Evolutionary conservation across 2,113 vertebrate species (phyloP).

Genomic region (Cygnus atratus): DNA sequence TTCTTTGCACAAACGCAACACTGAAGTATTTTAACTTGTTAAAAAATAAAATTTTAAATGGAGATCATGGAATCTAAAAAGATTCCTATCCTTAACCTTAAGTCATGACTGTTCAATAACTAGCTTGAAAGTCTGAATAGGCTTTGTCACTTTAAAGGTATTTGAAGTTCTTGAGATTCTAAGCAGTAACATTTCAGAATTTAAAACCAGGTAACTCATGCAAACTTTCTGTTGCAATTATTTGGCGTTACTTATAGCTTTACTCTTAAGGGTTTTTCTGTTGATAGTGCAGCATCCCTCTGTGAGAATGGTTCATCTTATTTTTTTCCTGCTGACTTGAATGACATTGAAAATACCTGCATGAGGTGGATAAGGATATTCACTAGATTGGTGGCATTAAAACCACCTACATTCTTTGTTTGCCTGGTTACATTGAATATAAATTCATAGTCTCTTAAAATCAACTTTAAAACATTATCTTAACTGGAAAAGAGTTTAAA

Average conservation of each 20-base stretch:
- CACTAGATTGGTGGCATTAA: neutral
- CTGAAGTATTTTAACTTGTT: neutral
- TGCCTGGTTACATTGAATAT: neutral
- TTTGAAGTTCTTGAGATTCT: neutral
- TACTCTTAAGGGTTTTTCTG: neutral
- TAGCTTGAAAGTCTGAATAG: neutral
- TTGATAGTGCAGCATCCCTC: neutral
- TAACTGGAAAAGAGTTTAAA: neutral
- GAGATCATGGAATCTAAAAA: neutral
- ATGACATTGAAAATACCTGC: neutral
- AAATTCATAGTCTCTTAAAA: neutral
- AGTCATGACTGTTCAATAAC: neutral
- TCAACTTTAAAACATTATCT: neutral
- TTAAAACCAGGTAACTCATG: neutral
- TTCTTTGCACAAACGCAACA: neutral
- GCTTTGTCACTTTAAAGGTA: neutral
- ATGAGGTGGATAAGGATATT: neutral
- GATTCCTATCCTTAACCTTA: neutral
- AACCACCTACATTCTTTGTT: neutral
- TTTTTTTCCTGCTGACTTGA: neutral
- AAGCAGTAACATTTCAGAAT: neutral
- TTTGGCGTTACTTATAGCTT: neutral
- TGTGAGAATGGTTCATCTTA: neutral
- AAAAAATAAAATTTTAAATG: neutral
- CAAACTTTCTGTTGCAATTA: neutral